These are phyloP conservation scores for Microchirus variegatus DNA, from an alignment of 2,797 vertebrate species.

Conservation along the genomic window DNA sequence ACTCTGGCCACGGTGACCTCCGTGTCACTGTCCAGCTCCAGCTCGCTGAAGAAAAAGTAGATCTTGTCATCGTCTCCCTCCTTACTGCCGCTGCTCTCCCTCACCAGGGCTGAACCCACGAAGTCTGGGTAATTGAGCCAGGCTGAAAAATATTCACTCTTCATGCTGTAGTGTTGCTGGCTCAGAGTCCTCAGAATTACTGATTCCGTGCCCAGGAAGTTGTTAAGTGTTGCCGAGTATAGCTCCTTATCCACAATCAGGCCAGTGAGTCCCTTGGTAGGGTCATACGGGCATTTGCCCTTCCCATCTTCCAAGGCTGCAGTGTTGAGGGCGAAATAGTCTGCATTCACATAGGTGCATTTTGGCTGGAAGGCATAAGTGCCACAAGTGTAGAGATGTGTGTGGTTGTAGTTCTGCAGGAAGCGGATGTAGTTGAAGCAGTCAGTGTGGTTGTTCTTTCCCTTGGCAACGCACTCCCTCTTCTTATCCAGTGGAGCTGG, in stretches of 20 bases:
- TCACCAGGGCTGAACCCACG: slow-evolving; percentile 89
- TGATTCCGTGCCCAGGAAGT: slow-evolving; percentile 95
- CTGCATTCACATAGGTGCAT: slow-evolving; percentile 87
- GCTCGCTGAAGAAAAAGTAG: slow-evolving; percentile 98
- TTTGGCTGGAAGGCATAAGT: slow-evolving; percentile 97
- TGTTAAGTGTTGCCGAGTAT: slow-evolving; percentile 95
- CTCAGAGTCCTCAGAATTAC: slow-evolving; percentile 94
- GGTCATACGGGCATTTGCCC: slow-evolving; percentile 95
- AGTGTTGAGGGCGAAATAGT: slow-evolving; percentile 84
- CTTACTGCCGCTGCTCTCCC: slow-evolving; percentile 87
- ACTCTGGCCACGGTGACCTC: slow-evolving; percentile 92
- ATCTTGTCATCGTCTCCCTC: slow-evolving; percentile 94
- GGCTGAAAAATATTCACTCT: slow-evolving; percentile 90
- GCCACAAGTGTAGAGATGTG: slow-evolving; percentile 91
- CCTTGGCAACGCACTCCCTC: slow-evolving; percentile 91
- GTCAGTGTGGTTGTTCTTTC: slow-evolving; percentile 96
- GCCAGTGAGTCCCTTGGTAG: slow-evolving; percentile 91
- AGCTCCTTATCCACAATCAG: slow-evolving; percentile 94
- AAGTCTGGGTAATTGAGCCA: slow-evolving; percentile 98
- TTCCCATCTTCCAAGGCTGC: slow-evolving; percentile 89
- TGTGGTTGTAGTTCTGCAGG: slow-evolving; percentile 92
- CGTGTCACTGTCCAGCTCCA: slow-evolving; percentile 91
- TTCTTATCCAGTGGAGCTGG: slow-evolving; percentile 91
- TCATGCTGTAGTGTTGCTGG: slow-evolving; percentile 89
- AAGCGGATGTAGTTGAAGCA: slow-evolving; percentile 98